Evolutionary conservation across 2,888 invertebrate species (phyloP), one percentile per base, ranked within the genome.

Genomic region (Lochmaea capreae): DNA sequence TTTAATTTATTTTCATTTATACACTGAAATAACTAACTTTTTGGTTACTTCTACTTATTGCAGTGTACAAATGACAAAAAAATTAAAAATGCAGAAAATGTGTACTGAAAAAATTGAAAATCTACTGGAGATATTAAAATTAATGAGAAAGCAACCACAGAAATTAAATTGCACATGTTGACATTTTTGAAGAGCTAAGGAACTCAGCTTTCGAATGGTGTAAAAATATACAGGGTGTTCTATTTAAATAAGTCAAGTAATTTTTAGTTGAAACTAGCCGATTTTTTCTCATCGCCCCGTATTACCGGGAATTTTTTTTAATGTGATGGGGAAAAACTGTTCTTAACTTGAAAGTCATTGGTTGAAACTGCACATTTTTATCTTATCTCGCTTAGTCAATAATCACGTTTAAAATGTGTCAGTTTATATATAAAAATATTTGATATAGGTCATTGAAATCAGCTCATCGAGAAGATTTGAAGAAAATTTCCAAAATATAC

Each of bases 1-100:
- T 49, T 49, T 49, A 49, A 49, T 49, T 49, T 49, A 49, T 49
- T 49, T n/a, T 49, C 49, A 49, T 49, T 49, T 49, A 49, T 14
- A 49, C 49, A 49, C 49, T 49, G 43, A 43, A 43, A 43, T 43
- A 43, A 43, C 43, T 43, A 43, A 43, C 43, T 43, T 43, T 43
- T 43, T 43, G 43, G 43, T 43, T 2, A 43, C 43, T 43, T 43
- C 43, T 43, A 11, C 43, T 43, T 43, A 43, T 43, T 43, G 1
- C 43, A 43, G 43, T 2, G 43, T 43, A 43, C 43, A 43, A 43
- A 43, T 43, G 43, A 43, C 43, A 43, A 43, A 43, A 43, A 43
- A 11, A 43, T 43, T 43, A 11, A 43, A 43, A 43, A 43, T 43
- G 12, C 10, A 43, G 43, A 43, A 43, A 43, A 43, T 43, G 6